phyloP scores from a whole-genome alignment of 2,888 invertebrate species.

The Villa cingulata region DNA sequence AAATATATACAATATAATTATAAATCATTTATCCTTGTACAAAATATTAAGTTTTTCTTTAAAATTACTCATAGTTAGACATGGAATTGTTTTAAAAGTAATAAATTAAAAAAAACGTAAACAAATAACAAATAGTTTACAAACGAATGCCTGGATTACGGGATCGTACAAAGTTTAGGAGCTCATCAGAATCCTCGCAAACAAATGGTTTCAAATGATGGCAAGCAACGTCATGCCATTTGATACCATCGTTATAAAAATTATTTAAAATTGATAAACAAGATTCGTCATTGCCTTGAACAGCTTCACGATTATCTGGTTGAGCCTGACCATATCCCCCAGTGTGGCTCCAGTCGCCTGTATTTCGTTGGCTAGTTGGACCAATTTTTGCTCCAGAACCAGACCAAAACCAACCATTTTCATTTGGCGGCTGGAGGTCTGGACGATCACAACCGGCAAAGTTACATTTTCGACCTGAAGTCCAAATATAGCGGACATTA shows the following conservation, averaged over 20 bases:
- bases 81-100: no score
- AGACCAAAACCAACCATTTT: conserved; percentile 90
- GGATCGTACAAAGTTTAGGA: conserved; percentile 78
- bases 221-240: conserved; percentile 80
- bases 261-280: conserved; percentile 80
- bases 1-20: no score
- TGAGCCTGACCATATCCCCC: conserved; percentile 79
- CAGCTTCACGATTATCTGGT: conserved; percentile 82
- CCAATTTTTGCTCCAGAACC: conserved; percentile 86
- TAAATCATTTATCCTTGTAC: no score
- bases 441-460: conserved; percentile 77
- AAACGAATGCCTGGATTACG: conserved; percentile 76
- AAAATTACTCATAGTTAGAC: no score
- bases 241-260: conserved; percentile 78
- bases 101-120: no score
- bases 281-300: conserved; percentile 84
- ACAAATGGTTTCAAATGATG: conserved; percentile 79
- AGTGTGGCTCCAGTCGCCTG: conserved; percentile 81
- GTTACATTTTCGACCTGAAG: conserved; percentile 82
- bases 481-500: conserved; percentile 74
- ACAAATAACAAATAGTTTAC: conserved; percentile 37
- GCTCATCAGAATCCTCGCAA: conserved; percentile 82
- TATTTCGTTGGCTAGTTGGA: conserved; percentile 72
- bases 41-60: no score
- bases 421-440: conserved; percentile 70